Percentiles rank a stretch among this genome's conserved stretches.
phyloP scores from a whole-genome alignment of 2,888 invertebrate genomes.

The Disparrhopalites patrizii region DNA sequence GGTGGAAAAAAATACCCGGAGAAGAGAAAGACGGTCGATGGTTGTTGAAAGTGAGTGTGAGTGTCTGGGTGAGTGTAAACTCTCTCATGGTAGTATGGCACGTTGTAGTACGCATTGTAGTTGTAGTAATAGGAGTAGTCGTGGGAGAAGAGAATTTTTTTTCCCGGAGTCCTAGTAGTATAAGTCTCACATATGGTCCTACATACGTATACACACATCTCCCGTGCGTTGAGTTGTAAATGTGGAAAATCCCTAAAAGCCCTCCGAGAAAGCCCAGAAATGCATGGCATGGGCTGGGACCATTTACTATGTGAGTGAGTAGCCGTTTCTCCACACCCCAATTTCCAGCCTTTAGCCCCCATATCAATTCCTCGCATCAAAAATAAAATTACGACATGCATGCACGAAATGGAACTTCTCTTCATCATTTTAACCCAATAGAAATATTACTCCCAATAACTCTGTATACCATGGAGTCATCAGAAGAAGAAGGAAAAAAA shows the following conservation, averaged over 20 bases:
- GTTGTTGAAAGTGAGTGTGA: background rate
- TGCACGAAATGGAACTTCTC: conserved; percentile 30
- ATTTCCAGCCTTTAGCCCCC: conserved; percentile 11
- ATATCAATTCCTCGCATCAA: conserved; percentile 25
- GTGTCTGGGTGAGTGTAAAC: background rate
- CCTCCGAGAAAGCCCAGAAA: background rate
- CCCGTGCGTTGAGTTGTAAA: conserved; percentile 18
- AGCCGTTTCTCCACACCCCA: conserved; percentile 23
- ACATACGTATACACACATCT: background rate
- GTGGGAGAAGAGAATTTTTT: too few species aligned
- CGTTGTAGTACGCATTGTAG: background rate
- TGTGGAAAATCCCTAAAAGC: conserved; percentile 12
- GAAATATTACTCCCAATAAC: conserved; percentile 24
- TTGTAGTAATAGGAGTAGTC: background rate
- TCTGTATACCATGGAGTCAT: too few species aligned
- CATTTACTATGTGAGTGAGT: conserved; percentile 9
- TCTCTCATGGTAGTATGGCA: background rate
- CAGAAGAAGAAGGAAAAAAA: too few species aligned
- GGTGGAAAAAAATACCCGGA: background rate
- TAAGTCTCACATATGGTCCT: background rate
- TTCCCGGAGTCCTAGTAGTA: too few species aligned
- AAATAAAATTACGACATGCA: conserved; percentile 36
- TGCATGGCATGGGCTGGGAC: background rate
- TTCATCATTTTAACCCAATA: conserved; percentile 27
- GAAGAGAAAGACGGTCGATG: background rate